Evolutionary conservation across 2,888 invertebrate species (phyloP), one percentile per base, ranked within the genome.

Genomic region (Chalcosyrphus nemorum): DNA sequence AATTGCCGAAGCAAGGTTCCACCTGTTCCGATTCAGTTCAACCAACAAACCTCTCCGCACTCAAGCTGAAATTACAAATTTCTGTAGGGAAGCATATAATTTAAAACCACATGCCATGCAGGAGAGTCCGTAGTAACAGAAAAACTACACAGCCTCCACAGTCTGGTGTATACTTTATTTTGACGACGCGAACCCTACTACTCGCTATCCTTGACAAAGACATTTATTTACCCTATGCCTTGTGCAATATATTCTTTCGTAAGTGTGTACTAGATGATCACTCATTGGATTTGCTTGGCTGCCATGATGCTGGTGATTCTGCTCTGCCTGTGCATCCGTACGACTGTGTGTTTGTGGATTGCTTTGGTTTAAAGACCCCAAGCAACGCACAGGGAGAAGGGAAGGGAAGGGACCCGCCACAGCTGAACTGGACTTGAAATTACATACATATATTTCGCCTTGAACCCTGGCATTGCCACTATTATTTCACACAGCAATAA

Each of bases 401-500:
- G 59, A 68, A 35, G 72, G 61, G 61, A 21, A 50, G n/a, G n/a
- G n/a, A n/a, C n/a, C n/a, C n/a, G n/a, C n/a, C 13, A 59, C 50
- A 65, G 56, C 52, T 59, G 57, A 81, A 68, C 74, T 47, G 68
- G 19, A 56, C 68, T 75, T 61, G 50, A 70, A 75, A 61, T 74
- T 70, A n/a, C n/a, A n/a, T n/a, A n/a, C n/a, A n/a, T n/a, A 45
- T 63, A 72, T 82, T 78, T 82, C 82, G 72, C 82, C 82, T 82
- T 82, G 82, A 82, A 78, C 82, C 72, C 19, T 76, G 57, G 24
- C 65, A 57, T 45, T 66, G 57, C 57, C 57, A 43, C 59, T 75
- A 47, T 75, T 70, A 70, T 63, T 77, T 45, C 54, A 70, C 77
- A 77, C 61, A 77, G 68, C 54, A 56, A 63, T 54, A 50, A 50